These are phyloP conservation scores for Ptychadena robeensis DNA, from an alignment of 2,797 vertebrate genomes.

Conservation along the genomic window DNA sequence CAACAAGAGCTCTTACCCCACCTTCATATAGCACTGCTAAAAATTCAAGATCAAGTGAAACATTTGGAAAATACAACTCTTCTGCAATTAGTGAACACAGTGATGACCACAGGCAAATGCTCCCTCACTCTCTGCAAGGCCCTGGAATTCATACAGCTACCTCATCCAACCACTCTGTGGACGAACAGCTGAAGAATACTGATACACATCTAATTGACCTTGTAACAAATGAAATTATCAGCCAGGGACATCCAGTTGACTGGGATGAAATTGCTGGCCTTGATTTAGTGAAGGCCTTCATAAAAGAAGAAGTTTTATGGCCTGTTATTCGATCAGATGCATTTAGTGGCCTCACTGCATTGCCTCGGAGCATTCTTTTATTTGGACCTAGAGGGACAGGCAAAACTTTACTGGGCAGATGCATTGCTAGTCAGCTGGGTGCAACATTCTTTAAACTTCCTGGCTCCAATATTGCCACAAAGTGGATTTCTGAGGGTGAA, in stretches of 20 bases:
- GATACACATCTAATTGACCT: constrained; percentile 94
- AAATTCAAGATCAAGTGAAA: constrained; percentile 88
- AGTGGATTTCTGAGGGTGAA: constrained; percentile 95
- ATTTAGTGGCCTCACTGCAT: constrained; percentile 90
- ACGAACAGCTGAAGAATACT: constrained; percentile 96
- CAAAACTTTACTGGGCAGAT: constrained; percentile 93
- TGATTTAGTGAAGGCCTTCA: constrained; percentile 93
- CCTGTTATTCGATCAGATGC: constrained; percentile 96
- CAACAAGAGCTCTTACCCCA: constrained; percentile 89
- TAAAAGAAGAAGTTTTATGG: constrained; percentile 98
- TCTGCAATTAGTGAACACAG: constrained; percentile 87
- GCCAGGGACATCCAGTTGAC: constrained; percentile 92
- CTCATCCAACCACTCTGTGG: constrained; percentile 92
- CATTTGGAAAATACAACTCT: constrained; percentile 92
- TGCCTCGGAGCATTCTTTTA: constrained; percentile 96
- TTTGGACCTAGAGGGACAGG: constrained; percentile 98
- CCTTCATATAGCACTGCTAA: constrained; percentile 92
- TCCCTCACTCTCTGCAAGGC: constrained; percentile 86
- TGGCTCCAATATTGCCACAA: constrained; percentile 91
- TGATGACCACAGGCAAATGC: constrained; percentile 91
- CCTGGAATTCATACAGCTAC: constrained; percentile 89
- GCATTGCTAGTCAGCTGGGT: constrained; percentile 95
- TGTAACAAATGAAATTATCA: constrained; percentile 95
- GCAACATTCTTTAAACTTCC: constrained; percentile 92
- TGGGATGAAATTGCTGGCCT: constrained; percentile 98